Conservation (phyloP, 2,113 vertebrate genomes). For the Mesoclemmys tuberculata region DNA sequence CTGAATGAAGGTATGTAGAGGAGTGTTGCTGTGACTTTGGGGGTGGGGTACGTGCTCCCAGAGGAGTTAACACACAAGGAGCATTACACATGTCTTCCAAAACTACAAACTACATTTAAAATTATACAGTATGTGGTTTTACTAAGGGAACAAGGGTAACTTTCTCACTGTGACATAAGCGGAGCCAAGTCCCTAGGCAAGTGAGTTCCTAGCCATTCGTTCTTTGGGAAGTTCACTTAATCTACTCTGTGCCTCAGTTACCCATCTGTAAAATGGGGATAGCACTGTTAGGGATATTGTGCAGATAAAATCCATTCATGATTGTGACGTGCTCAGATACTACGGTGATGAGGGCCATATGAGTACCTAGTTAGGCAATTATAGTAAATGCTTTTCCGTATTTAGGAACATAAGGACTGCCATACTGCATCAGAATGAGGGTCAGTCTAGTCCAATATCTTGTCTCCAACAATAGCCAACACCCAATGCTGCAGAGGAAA, state of each 20-base stretch:
- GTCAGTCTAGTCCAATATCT: not conserved
- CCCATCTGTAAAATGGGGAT: not conserved
- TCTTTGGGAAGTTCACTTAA: not conserved
- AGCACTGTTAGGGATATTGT: not conserved
- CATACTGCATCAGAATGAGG: not conserved
- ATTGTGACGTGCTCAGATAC: not conserved
- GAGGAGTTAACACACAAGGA: not conserved
- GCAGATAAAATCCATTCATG: not conserved
- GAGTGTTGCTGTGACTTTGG: not conserved
- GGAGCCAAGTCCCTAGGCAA: not conserved
- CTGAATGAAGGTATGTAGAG: constrained; percentile 89
- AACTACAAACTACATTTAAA: not conserved
- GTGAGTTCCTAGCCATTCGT: not conserved
- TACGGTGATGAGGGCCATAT: not conserved
- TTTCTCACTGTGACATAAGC: not conserved
- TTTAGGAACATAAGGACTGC: not conserved
- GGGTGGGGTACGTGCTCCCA: not conserved
- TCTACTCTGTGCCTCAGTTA: not conserved
- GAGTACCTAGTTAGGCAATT: not conserved
- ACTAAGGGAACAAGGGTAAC: not conserved
- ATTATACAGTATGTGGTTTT: not conserved
- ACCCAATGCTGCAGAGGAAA: not conserved
- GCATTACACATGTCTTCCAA: not conserved
- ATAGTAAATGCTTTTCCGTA: not conserved
- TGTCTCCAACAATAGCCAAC: not conserved